These are phyloP conservation scores for Oligia strigilis DNA, from an alignment of 2,888 invertebrate genomes.

Conservation along the genomic window DNA sequence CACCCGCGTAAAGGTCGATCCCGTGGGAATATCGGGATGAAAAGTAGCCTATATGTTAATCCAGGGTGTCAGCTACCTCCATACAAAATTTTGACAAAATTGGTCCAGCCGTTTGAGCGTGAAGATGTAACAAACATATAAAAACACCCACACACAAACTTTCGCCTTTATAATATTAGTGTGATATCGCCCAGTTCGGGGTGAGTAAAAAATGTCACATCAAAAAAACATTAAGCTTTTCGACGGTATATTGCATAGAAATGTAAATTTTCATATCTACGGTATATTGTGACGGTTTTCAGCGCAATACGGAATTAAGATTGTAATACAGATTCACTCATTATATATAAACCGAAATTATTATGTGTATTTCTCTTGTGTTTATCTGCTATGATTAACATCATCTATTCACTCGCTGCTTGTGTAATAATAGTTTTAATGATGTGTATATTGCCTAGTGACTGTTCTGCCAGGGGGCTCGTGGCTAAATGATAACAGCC, in stretches of 20 bases:
- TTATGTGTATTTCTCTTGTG: conserved; percentile 2
- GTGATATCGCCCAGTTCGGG: background rate
- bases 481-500: background rate
- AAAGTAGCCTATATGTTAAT: no score
- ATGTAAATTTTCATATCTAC: no score
- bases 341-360: conserved; percentile 36
- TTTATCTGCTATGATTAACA: conserved; percentile 12
- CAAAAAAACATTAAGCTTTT: no score
- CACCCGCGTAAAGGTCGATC: no score
- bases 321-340: conserved; percentile 12
- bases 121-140: no score
- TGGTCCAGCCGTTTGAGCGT: no score
- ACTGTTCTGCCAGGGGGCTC: background rate
- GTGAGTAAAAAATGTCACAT: conserved; percentile 17
- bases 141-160: no score
- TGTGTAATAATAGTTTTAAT: conserved; percentile 1
- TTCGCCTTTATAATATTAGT: no score
- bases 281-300: conserved; percentile 4
- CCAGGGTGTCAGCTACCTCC: no score
- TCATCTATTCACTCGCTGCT: background rate
- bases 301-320: conserved; percentile 31
- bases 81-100: no score
- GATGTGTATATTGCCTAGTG: background rate
- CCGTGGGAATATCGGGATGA: no score
- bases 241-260: no score